Conservation (phyloP, 1,140 invertebrate species). For the Drosophila kohkoa region DNA sequence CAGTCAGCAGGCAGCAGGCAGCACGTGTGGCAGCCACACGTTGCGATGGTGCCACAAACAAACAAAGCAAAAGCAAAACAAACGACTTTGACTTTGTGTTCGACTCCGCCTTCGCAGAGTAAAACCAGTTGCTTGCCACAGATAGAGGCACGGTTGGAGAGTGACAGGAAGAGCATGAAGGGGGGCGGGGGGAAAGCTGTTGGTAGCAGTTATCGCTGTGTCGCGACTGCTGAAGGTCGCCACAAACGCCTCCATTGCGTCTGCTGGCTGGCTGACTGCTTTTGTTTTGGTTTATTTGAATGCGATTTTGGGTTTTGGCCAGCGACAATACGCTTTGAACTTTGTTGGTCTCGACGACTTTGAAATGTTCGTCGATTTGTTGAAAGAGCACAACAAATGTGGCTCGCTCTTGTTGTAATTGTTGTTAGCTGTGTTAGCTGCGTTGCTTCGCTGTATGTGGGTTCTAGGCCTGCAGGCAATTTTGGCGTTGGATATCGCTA, state of each 20-base stretch:
- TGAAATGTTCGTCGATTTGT: constrained; percentile 33
- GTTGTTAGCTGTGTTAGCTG: constrained; percentile 7
- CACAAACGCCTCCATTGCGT: constrained; percentile 9
- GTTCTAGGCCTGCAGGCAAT: constrained; percentile 22
- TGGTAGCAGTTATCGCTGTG: constrained; percentile 34
- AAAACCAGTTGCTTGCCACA: constrained; percentile 75
- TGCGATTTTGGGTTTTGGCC: constrained; percentile 53
- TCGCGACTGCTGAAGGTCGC: constrained; percentile 64
- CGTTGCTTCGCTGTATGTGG: constrained; percentile 21
- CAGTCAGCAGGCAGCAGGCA: constrained; percentile 2
- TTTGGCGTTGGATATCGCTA: constrained; percentile 36
- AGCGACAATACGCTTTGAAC: constrained; percentile 66
- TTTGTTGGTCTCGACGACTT: constrained; percentile 65
- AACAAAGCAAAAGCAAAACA: constrained; percentile 36
- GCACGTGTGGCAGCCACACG: constrained; percentile 25
- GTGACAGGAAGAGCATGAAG: not conserved
- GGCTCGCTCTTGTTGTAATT: constrained; percentile 35
- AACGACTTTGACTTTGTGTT: constrained; percentile 41
- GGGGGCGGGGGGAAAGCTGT: constrained; percentile 12
- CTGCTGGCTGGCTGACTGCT: constrained; percentile 13
- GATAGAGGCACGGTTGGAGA: not conserved
- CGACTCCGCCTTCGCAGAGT: constrained; percentile 15
- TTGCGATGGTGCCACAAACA: constrained; percentile 32
- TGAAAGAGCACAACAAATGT: constrained; percentile 27
- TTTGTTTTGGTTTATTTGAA: constrained; percentile 62